Conservation (phyloP, 2,888 invertebrate genomes). For the Leptothorax acervorum region DNA sequence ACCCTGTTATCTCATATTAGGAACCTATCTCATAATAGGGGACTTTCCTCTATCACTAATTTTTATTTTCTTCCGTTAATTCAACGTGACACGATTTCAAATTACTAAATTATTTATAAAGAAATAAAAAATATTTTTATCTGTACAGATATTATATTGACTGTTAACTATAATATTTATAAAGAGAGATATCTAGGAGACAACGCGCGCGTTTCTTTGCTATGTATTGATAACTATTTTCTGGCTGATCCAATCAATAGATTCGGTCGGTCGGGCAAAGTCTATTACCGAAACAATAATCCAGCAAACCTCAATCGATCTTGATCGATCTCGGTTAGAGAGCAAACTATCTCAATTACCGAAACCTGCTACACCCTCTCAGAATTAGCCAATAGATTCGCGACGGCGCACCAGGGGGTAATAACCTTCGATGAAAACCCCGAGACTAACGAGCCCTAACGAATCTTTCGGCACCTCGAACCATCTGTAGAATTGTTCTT, state of each 20-base stretch:
- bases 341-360: conserved; percentile 70
- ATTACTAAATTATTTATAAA: background rate
- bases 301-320: conserved; percentile 30
- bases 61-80: background rate
- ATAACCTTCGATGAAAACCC: conserved; percentile 69
- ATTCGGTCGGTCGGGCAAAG: conserved; percentile 39
- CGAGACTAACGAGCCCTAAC: conserved; percentile 81
- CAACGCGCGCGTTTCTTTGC: background rate
- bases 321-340: conserved; percentile 60
- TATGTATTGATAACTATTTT: conserved; percentile 1
- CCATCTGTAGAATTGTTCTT: conserved; percentile 82
- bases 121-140: background rate
- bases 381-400: conserved; percentile 65
- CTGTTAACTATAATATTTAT: background rate
- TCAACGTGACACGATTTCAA: background rate
- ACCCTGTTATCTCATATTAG: too few species aligned
- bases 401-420: conserved; percentile 62
- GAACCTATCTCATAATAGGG: too few species aligned
- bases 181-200: background rate
- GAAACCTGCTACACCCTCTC: conserved; percentile 40
- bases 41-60: too few species aligned
- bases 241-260: conserved; percentile 3
- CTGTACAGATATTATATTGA: background rate
- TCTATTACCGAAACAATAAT: conserved; percentile 64
- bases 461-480: conserved; percentile 81